Evolutionary conservation across 2,888 invertebrate genomes (phyloP), one percentile per base, ranked within the genome.

Genomic region (Eupithecia centaureata): DNA sequence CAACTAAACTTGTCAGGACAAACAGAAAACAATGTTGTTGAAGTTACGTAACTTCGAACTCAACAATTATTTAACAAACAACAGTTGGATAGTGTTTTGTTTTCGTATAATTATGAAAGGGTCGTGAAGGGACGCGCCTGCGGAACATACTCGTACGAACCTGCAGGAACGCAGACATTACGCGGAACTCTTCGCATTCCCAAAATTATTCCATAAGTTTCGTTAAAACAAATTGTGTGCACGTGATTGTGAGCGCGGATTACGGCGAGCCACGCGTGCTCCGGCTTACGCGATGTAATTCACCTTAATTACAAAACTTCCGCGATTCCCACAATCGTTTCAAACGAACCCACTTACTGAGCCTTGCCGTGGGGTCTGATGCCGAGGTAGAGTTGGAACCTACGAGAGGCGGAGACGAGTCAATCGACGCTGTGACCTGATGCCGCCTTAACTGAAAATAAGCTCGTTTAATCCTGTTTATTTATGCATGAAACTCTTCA

Each of bases 291-390:
- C 54, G 54, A 15, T 28, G 30, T 61, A 38, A 52, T 57, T 57
- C 54, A 73, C 66, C 68, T 71, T 70, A 70, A 74, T 74, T 74
- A 61, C 71, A 35, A 61, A 74, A 73, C 65, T 74, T 74, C 32
- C 54, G 58, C 63, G 68, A 68, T 71, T 72, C 47, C 62, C 64
- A 70, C 70, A 70, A 73, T 74, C 69, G 66, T 66, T 70, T 66
- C 61, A 66, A 63, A 25, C 51, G 33, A 30, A 30, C 58, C 27
- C 52, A 51, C 61, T 27, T 57, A 63, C 32, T 15, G n/a, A 10
- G 27, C 30, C n/a, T n/a, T n/a, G n/a, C n/a, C n/a, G n/a, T n/a
- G 54, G 32, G 35, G 25, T 60, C 33, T 32, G 38, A 32, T 60
- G 63, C 28, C n/a, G 25, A 51, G 57, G 42, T 27, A n/a, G 10